Percentiles rank a stretch among this genome's conserved stretches.
Evolutionary conservation across 2,113 vertebrate genomes (phyloP).

Genomic region (Passer montanus): DNA sequence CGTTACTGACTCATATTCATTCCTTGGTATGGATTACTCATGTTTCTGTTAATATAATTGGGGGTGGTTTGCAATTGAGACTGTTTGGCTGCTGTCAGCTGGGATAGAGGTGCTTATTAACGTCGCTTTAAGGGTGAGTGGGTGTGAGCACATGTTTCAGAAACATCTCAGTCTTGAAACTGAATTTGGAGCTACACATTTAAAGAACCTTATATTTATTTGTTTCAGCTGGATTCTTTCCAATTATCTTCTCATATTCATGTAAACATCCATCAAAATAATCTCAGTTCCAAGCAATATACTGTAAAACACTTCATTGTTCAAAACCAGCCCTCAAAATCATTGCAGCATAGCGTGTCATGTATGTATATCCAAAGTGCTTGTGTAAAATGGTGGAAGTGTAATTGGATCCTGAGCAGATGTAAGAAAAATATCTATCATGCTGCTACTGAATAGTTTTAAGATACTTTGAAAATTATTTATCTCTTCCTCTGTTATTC

Average conservation of each 20-base stretch:
- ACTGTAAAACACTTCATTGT: neutral
- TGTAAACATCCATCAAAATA: neutral
- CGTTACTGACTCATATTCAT: constrained; percentile 48
- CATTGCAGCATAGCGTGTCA: neutral
- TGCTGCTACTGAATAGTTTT: neutral
- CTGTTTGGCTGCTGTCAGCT: constrained; percentile 61
- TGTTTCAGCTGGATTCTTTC: neutral
- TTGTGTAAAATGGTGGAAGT: neutral
- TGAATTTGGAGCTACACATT: neutral
- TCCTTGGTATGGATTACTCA: constrained; percentile 55
- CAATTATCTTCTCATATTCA: neutral
- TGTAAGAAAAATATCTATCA: neutral
- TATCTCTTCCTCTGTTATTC: neutral
- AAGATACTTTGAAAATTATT: neutral
- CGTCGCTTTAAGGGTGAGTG: neutral
- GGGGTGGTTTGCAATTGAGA: constrained; percentile 51
- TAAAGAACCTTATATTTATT: neutral
- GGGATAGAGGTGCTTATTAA: constrained; percentile 43
- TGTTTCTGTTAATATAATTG: constrained; percentile 60
- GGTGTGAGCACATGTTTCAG: constrained; percentile 16
- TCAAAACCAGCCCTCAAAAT: neutral
- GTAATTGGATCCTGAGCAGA: neutral
- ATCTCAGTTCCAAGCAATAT: neutral
- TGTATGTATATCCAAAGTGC: neutral
- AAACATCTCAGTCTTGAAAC: constrained; percentile 16